These are phyloP conservation scores for Trematomus loennbergii DNA, from an alignment of 2,113 vertebrate species.

Conservation along the genomic window DNA sequence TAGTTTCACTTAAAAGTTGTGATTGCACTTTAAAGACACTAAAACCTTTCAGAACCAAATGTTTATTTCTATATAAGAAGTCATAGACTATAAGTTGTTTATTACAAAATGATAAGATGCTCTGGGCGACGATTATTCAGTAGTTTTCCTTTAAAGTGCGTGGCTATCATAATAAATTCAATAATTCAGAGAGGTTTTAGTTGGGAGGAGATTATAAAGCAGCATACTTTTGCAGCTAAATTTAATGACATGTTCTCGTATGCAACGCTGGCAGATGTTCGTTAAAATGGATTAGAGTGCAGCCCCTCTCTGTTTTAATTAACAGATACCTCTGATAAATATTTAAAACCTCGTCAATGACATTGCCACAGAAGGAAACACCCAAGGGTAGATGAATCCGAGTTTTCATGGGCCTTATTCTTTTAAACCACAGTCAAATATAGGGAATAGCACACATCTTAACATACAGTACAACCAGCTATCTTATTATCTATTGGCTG, in stretches of 20 bases:
- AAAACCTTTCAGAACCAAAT: constrained; percentile 4
- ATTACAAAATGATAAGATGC: constrained; percentile 30
- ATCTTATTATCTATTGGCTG: background rate
- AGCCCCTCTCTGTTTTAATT: constrained; percentile 81
- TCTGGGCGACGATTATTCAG: constrained; percentile 32
- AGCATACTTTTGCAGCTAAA: constrained; percentile 29
- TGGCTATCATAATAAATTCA: constrained; percentile 44
- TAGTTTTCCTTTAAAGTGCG: constrained; percentile 31
- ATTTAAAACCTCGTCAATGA: constrained; percentile 79
- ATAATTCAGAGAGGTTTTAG: constrained; percentile 37
- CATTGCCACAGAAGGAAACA: constrained; percentile 61
- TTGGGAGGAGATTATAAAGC: constrained; percentile 52
- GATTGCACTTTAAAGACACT: constrained; percentile 10
- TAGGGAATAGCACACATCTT: background rate
- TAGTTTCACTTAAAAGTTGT: constrained; percentile 9
- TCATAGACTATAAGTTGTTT: constrained; percentile 9
- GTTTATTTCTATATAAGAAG: background rate
- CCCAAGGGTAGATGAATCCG: constrained; percentile 55
- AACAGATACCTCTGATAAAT: constrained; percentile 79
- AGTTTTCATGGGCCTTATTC: constrained; percentile 41
- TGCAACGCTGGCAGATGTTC: constrained; percentile 76
- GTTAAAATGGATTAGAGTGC: constrained; percentile 77
- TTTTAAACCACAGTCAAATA: constrained; percentile 50
- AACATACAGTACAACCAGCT: background rate
- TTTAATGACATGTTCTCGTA: constrained; percentile 70